phyloP scores from a whole-genome alignment of 2,888 invertebrate genomes.

The Mechanitis messenoides region DNA sequence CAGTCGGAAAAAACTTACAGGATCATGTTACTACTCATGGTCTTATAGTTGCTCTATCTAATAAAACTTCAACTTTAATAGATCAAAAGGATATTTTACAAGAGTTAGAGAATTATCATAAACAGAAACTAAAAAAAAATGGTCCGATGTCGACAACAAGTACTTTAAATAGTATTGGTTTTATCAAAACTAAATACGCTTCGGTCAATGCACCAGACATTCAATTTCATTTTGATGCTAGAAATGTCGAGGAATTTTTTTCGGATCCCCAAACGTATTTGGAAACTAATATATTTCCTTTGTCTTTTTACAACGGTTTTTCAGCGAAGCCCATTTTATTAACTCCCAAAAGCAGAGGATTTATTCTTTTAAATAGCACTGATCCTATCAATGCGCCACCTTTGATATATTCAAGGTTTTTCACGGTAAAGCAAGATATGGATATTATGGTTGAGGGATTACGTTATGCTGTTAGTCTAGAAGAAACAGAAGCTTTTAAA shows the following conservation, averaged over 20 bases:
- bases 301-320: slow-evolving; percentile 79
- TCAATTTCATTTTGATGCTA: slow-evolving; percentile 79
- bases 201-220: slow-evolving; percentile 77
- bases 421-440: slow-evolving; percentile 79
- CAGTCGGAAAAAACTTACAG: slow-evolving; percentile 84
- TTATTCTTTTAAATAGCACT: slow-evolving; percentile 77
- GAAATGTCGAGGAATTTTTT: slow-evolving; percentile 74
- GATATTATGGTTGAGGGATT: slow-evolving; percentile 77
- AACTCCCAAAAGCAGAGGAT: slow-evolving; percentile 79
- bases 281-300: slow-evolving; percentile 69
- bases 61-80: slow-evolving; percentile 71
- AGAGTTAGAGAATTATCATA: slow-evolving; percentile 63
- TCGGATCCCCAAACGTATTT: slow-evolving; percentile 72
- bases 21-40: slow-evolving; percentile 83
- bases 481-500: slow-evolving; percentile 76
- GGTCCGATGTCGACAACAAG: slow-evolving; percentile 76
- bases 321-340: slow-evolving; percentile 78
- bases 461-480: slow-evolving; percentile 75
- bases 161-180: slow-evolving; percentile 75
- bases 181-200: slow-evolving; percentile 75
- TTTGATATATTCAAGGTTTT: slow-evolving; percentile 82
- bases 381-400: slow-evolving; percentile 85
- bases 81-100: slow-evolving; percentile 50
- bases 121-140: slow-evolving; percentile 50
- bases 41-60: slow-evolving; percentile 61